These are phyloP conservation scores for Sorex araneus DNA, from an alignment of 2,113 vertebrate species.

Conservation along the genomic window DNA sequence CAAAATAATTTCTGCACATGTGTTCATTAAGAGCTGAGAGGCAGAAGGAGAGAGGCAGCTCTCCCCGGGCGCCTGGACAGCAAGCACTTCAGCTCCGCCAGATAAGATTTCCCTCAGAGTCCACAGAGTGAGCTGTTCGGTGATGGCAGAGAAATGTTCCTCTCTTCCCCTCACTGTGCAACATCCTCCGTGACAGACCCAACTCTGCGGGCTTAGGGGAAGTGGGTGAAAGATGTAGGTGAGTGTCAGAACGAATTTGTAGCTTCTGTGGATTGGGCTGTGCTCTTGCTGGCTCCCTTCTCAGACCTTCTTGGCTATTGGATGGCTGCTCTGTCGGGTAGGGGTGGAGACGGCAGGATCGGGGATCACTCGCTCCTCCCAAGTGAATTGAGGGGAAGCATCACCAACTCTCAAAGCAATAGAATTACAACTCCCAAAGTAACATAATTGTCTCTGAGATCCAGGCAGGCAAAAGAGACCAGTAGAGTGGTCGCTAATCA, in stretches of 20 bases:
- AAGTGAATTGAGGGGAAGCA: neutral
- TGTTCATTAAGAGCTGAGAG: constrained; percentile 71
- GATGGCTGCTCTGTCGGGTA: too few relatives aligned
- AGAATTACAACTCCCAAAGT: neutral
- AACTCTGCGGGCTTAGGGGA: neutral
- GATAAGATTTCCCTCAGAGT: neutral
- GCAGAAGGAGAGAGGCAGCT: constrained; percentile 55
- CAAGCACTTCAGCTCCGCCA: constrained; percentile 6
- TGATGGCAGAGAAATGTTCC: neutral
- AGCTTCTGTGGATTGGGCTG: neutral
- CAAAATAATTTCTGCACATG: constrained; percentile 73
- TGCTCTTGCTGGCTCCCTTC: neutral
- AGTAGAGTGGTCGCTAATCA: too few relatives aligned
- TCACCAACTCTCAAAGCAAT: too few relatives aligned
- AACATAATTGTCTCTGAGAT: constrained; percentile 14
- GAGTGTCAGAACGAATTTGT: neutral
- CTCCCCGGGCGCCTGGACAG: neutral
- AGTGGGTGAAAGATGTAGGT: neutral
- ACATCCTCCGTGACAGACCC: neutral
- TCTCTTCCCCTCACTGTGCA: neutral
- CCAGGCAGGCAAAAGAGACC: neutral
- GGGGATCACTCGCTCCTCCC: neutral
- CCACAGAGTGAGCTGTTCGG: neutral
- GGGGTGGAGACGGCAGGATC: too few relatives aligned
- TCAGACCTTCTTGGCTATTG: neutral